Conservation (phyloP, 2,797 vertebrate genomes). For the Hyperoplus immaculatus region DNA sequence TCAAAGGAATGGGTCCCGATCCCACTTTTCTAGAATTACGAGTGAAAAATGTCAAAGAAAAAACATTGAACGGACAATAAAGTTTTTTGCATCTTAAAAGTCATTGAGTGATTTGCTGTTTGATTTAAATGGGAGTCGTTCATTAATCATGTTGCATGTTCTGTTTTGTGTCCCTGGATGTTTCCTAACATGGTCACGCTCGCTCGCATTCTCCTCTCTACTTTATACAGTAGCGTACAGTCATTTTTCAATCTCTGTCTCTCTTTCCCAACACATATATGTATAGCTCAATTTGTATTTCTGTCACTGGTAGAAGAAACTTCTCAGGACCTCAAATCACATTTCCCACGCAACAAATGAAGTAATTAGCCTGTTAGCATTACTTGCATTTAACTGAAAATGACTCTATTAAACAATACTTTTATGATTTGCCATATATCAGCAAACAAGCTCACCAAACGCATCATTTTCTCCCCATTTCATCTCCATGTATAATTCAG, state of each 20-base stretch:
- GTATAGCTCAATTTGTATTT: constrained; percentile 5
- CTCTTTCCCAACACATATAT: background rate
- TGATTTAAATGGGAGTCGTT: background rate
- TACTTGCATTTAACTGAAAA: background rate
- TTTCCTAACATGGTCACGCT: constrained; percentile 39
- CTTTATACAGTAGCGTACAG: background rate
- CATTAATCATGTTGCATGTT: constrained; percentile 19
- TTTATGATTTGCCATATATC: background rate
- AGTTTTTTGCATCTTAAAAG: constrained; percentile 78
- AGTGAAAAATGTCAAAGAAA: constrained; percentile 69
- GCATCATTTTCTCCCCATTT: background rate
- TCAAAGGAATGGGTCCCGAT: constrained; percentile 59
- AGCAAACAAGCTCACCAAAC: background rate
- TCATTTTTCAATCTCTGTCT: constrained; percentile 11
- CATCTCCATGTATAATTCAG: background rate
- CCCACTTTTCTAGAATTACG: constrained; percentile 80
- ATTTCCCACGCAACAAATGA: background rate
- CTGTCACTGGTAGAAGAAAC: constrained; percentile 2
- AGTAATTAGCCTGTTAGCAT: background rate
- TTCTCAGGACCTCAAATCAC: background rate
- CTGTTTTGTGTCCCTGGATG: constrained; percentile 15
- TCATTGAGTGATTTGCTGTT: constrained; percentile 25
- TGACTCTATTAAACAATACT: background rate
- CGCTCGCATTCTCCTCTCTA: background rate
- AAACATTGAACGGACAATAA: constrained; percentile 80